Percentiles rank a stretch among this genome's conserved stretches.
These are phyloP conservation scores for Frankliniella fusca DNA, from an alignment of 2,888 invertebrate genomes.

Conservation along the genomic window DNA sequence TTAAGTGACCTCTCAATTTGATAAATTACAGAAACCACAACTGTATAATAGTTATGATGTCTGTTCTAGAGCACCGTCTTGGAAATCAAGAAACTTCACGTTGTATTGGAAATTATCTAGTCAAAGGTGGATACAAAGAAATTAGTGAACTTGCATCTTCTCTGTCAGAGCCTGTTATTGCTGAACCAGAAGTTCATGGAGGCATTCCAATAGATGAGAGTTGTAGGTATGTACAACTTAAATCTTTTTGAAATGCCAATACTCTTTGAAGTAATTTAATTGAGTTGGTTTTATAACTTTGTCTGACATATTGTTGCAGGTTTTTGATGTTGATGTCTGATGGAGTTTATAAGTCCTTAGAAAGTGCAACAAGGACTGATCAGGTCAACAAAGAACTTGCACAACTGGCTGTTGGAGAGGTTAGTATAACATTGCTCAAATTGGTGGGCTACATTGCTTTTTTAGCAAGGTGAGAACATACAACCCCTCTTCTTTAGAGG, in stretches of 20 bases:
- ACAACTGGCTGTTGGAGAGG: slow-evolving; percentile 73
- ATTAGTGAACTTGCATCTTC: slow-evolving; percentile 69
- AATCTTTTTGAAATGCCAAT: not conserved
- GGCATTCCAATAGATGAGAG: slow-evolving; percentile 73
- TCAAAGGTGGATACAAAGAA: slow-evolving; percentile 81
- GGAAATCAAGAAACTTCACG: slow-evolving; percentile 79
- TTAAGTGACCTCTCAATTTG: not conserved
- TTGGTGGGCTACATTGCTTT: too few species aligned
- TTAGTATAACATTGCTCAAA: slow-evolving; percentile 41
- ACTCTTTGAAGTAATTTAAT: slow-evolving; percentile 22
- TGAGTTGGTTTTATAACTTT: slow-evolving; percentile 14
- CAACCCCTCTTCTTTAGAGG: too few species aligned
- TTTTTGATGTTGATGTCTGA: slow-evolving; percentile 82
- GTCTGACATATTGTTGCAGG: slow-evolving; percentile 43
- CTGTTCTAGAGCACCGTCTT: slow-evolving; percentile 58
- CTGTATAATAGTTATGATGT: too few species aligned
- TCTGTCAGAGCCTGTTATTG: slow-evolving; percentile 71
- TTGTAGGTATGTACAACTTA: slow-evolving; percentile 53
- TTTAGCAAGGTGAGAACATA: too few species aligned
- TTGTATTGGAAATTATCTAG: slow-evolving; percentile 80
- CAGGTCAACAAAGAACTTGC: slow-evolving; percentile 78
- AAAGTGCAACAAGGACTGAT: slow-evolving; percentile 70
- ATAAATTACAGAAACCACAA: slow-evolving; percentile 25
- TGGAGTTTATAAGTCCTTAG: slow-evolving; percentile 77
- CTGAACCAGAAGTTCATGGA: slow-evolving; percentile 78